Evolutionary conservation across 2,113 vertebrate species (phyloP), one percentile per base, ranked within the genome.

Genomic region (Varanus salvator): DNA sequence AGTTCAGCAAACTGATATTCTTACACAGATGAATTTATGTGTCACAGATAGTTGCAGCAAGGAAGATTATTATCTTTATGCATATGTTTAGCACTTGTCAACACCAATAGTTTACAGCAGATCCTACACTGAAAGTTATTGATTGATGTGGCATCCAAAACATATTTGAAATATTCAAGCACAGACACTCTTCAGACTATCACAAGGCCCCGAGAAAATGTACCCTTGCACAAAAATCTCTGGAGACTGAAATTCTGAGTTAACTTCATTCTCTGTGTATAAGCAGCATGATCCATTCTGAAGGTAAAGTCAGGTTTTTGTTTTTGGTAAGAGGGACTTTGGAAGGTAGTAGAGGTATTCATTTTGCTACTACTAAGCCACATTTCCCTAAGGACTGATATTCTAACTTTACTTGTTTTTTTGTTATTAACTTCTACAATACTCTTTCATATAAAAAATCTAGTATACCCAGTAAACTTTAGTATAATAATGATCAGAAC

Each of bases 131-230:
- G 34, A 38, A 38, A 60, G 23, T 38, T 52, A n/a, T 72, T 44
- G 44, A 76, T 34, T 86, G n/a, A 60, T 29, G 23, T 23, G 25
- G 12, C 14, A 60, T 31, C 23, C 29, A 74, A 31, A 57, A 5
- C 6, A 1, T 38, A 86, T 38, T 75, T 86, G 0, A 17, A 27
- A 72, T 8, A 44, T 50, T 50, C 27, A 17, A 52, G 68, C 29
- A 71, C 3, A 52, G 14, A 87, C 21, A 87, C 90, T 89, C 81
- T 93, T 91, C 85, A 92, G 80, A 91, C 91, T 91, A 93, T 91
- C 71, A 87, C 0, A 38, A 72, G 90, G 74, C 64, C 92, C 15
- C 29, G 9, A 66, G 68, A 44, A 38, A 19, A 2, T 31, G 31
- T 54, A 52, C n/a, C 17, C 38, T 44, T 21, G 25, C 34, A 68